phyloP scores from a whole-genome alignment of 2,113 vertebrate genomes.

The Sarotherodon lohbergeri region DNA sequence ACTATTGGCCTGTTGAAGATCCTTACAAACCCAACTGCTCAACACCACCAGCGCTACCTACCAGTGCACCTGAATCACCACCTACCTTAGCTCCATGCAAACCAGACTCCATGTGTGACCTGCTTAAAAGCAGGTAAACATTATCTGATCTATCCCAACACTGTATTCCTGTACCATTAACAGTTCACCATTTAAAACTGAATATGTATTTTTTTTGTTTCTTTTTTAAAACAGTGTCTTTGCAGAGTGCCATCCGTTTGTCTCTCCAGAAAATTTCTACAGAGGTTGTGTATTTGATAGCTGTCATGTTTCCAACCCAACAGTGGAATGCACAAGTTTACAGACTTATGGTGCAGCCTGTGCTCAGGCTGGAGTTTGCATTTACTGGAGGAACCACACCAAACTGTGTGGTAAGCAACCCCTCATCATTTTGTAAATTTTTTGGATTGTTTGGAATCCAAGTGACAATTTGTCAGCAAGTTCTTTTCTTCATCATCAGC shows the following conservation, averaged over 20 bases:
- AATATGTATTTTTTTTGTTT: neutral
- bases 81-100: conserved; percentile 55
- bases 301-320: conserved; percentile 67
- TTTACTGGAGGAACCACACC: conserved; percentile 83
- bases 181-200: neutral
- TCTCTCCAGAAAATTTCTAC: conserved; percentile 74
- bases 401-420: conserved; percentile 75
- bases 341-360: conserved; percentile 82
- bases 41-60: conserved; percentile 25
- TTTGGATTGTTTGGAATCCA: neutral
- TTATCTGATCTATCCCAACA: neutral
- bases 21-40: conserved; percentile 76
- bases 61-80: conserved; percentile 28
- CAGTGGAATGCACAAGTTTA: conserved; percentile 84
- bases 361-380: conserved; percentile 73
- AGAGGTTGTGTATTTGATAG: conserved; percentile 84
- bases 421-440: neutral
- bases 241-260: conserved; percentile 55
- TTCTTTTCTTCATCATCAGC: conserved; percentile 58
- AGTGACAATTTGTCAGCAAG: neutral
- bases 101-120: conserved; percentile 73
- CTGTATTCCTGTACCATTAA: neutral
- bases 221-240: conserved; percentile 63
- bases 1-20: conserved; percentile 81
- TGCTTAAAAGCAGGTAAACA: conserved; percentile 79